A percentile compares a stretch with the other conserved stretches of the same genome.
These are phyloP conservation scores for Mesoclemmys tuberculata DNA, from an alignment of 2,113 vertebrate species.

Conservation along the genomic window DNA sequence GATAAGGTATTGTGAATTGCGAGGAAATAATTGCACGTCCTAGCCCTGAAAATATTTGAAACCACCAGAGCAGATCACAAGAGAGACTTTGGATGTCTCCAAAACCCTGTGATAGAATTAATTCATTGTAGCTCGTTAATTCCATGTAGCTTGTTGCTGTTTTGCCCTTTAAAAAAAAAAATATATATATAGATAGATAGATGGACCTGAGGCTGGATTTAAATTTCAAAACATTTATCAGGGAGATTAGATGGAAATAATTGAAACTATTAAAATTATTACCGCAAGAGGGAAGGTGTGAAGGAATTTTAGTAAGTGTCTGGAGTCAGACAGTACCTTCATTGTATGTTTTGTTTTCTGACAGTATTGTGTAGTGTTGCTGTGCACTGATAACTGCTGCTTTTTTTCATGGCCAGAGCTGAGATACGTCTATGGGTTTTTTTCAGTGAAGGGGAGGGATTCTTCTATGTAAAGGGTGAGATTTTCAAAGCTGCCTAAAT, in stretches of 20 bases:
- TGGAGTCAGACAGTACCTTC: slow-evolving; percentile 17
- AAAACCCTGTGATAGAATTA: slow-evolving; percentile 32
- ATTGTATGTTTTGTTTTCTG: slow-evolving; percentile 11
- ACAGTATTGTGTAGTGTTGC: slow-evolving; percentile 28
- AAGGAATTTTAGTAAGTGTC: slow-evolving; percentile 30
- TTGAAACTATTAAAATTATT: slow-evolving; percentile 62
- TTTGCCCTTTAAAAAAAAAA: not conserved
- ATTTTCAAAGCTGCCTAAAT: not conserved
- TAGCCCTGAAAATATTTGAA: slow-evolving; percentile 22
- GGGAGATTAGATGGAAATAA: slow-evolving; percentile 67
- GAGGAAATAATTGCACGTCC: not conserved
- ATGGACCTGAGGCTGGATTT: slow-evolving; percentile 38
- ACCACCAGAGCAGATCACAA: not conserved
- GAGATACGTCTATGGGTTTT: slow-evolving; percentile 34
- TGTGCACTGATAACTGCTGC: slow-evolving; percentile 57
- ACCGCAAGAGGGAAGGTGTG: slow-evolving; percentile 10
- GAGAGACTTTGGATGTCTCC: slow-evolving; percentile 7
- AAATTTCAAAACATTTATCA: slow-evolving; percentile 61
- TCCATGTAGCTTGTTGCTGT: not conserved
- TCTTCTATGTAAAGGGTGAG: not conserved
- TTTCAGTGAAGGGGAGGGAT: not conserved
- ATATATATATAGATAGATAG: no score
- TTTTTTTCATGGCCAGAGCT: not conserved
- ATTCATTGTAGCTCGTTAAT: slow-evolving; percentile 37
- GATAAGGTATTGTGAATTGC: not conserved